phyloP scores from a whole-genome alignment of 2,113 vertebrate genomes.

The Scytalopus superciliaris region DNA sequence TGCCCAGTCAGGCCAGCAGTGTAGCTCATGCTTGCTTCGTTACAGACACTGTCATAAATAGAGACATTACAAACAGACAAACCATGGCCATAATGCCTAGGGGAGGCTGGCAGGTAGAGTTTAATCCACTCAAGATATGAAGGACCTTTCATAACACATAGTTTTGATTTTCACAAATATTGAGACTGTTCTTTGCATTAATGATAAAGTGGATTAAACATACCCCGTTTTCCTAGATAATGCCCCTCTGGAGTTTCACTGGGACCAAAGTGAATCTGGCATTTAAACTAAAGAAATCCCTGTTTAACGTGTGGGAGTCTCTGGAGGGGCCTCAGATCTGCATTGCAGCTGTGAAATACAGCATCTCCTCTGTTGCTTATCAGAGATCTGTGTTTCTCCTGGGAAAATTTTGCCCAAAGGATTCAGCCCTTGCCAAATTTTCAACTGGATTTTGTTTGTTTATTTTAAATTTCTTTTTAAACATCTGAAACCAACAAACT shows the following conservation, averaged over 20 bases:
- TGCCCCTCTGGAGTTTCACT: slow-evolving; percentile 34
- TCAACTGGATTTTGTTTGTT: slow-evolving; percentile 51
- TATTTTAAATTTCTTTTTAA: slow-evolving; percentile 59
- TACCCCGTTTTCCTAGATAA: not conserved
- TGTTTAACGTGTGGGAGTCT: not conserved
- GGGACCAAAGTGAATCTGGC: slow-evolving; percentile 32
- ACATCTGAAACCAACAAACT: slow-evolving; percentile 48
- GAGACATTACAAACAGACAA: not conserved
- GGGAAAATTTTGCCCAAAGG: slow-evolving; percentile 50
- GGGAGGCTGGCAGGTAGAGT: not conserved
- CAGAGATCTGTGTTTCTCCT: slow-evolving; percentile 30
- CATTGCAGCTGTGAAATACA: slow-evolving; percentile 34
- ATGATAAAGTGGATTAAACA: slow-evolving; percentile 40
- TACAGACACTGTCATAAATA: not conserved
- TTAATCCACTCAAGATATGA: not conserved
- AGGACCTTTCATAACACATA: not conserved
- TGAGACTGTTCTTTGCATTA: slow-evolving; percentile 31
- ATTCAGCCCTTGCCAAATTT: slow-evolving; percentile 46
- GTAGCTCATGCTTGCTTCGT: not conserved
- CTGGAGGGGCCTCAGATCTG: slow-evolving; percentile 36
- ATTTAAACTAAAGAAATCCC: slow-evolving; percentile 51
- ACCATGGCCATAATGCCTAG: not conserved
- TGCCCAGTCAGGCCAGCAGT: not conserved
- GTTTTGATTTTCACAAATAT: slow-evolving; percentile 25
- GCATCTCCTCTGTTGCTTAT: slow-evolving; percentile 14